phyloP scores from a whole-genome alignment of 2,888 invertebrate species.

The Dryocosmus kuriphilus region DNA sequence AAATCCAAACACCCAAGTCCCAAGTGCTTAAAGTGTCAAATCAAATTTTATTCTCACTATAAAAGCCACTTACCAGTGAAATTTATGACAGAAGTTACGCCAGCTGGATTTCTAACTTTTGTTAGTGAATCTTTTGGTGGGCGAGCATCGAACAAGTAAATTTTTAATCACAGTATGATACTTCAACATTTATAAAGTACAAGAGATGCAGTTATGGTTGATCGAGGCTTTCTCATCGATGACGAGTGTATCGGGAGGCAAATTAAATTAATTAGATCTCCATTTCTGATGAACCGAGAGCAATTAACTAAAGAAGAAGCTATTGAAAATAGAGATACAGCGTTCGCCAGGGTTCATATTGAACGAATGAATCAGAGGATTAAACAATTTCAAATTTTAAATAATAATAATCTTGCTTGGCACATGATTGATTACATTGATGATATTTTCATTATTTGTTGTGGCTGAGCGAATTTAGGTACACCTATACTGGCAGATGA shows the following conservation, averaged over 20 bases:
- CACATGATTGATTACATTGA: slow-evolving; percentile 41
- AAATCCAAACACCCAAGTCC: slow-evolving; percentile 32
- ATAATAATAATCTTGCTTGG: slow-evolving; percentile 41
- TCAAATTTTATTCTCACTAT: slow-evolving; percentile 38
- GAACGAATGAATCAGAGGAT: slow-evolving; percentile 53
- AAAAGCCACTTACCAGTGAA: slow-evolving; percentile 29
- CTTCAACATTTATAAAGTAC: slow-evolving; percentile 54
- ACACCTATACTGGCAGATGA: too few relatives aligned
- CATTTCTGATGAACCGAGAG: slow-evolving; percentile 52
- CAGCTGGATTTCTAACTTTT: slow-evolving; percentile 58
- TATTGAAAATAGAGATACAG: slow-evolving; percentile 46
- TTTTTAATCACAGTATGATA: slow-evolving; percentile 49
- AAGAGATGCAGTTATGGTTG: slow-evolving; percentile 49
- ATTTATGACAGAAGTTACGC: slow-evolving; percentile 56
- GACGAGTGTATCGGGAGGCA: slow-evolving; percentile 48
- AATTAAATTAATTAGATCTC: slow-evolving; percentile 49
- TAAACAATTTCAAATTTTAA: slow-evolving; percentile 48
- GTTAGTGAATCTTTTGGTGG: slow-evolving; percentile 57
- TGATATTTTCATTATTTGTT: slow-evolving; percentile 45
- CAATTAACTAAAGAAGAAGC: slow-evolving; percentile 55
- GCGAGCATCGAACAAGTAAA: slow-evolving; percentile 39
- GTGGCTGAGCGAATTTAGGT: not conserved
- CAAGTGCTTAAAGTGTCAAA: slow-evolving; percentile 32
- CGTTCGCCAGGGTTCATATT: slow-evolving; percentile 54
- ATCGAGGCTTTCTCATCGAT: slow-evolving; percentile 54